A percentile compares a stretch with the other conserved stretches of the same genome.
phyloP scores from a whole-genome alignment of 2,888 invertebrate genomes.

The Formica aserva region DNA sequence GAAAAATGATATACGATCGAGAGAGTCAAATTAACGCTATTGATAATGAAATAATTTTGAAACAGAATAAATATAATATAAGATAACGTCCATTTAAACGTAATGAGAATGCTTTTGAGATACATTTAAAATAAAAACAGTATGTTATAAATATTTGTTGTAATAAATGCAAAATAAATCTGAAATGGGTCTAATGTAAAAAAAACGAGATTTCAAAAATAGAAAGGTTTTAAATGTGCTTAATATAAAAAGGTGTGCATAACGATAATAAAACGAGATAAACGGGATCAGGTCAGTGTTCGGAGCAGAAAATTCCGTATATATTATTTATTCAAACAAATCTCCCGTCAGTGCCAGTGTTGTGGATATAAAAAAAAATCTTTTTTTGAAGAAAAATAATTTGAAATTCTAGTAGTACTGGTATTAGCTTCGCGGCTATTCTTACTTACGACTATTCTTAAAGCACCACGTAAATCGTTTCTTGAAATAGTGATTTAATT shows the following conservation, averaged over 20 bases:
- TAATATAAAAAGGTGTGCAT: background rate
- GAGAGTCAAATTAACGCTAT: background rate
- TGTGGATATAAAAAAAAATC: background rate
- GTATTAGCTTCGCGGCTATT: background rate
- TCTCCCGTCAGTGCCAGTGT: background rate
- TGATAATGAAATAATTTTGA: background rate
- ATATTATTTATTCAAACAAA: constrained; percentile 9
- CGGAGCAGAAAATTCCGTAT: background rate
- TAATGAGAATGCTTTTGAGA: background rate
- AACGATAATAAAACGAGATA: background rate
- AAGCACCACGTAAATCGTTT: background rate
- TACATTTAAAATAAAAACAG: background rate
- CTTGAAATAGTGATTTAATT: background rate
- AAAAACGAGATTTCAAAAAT: background rate
- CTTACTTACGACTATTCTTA: background rate
- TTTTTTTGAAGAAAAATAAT: background rate
- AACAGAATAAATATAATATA: background rate
- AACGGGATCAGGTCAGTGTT: background rate
- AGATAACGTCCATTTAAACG: background rate
- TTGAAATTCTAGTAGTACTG: background rate
- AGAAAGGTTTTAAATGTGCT: background rate
- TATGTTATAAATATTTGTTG: background rate
- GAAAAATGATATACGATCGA: background rate
- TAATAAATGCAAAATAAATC: background rate
- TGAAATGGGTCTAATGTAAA: background rate